Base-by-base conservation (phyloP, 2,888 invertebrate genomes). In the Homarus gammarus region DNA sequence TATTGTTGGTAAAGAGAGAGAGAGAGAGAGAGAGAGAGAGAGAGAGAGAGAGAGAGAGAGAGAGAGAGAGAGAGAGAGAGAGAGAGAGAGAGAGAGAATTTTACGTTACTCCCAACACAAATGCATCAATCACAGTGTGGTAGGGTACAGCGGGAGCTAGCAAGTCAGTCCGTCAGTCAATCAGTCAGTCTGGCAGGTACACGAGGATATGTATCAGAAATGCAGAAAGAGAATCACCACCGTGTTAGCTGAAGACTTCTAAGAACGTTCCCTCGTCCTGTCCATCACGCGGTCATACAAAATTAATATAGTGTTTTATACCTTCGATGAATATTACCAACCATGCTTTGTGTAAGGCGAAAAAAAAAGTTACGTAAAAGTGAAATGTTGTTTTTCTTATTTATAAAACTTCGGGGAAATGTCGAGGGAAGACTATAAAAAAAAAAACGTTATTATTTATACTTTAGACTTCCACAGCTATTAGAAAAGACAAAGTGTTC, bases 21-120 rank as follows among this genome's bases (percentile, higher is more conserved):
- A 56, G 2, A 56, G 56, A 56, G 56, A 56, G 56, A 56, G 56
- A 56, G 56, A 56, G 56, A 56, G 56, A 56, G 56, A 56, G 56
- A 56, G 56, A 56, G 56, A 64, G 64, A 64, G 64, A 64, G 64
- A 64, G 64, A 64, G 64, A 64, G 64, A 64, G 64, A 64, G 64
- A 64, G 64, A 64, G 64, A 64, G 64, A 64, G 31, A 64, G 31
- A 64, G 31, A 64, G 64, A 64, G 31, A 64, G 64, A 64, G 31
- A 64, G 64, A 5, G 31, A 64, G 64, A 64, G 0, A 64, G 64
- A n/a, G 1, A 64, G 2, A 8, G 44, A 44, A 44, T n/a, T n/a
- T n/a, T n/a, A n/a, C n/a, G n/a, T n/a, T n/a, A n/a, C n/a, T n/a
- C n/a, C n/a, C n/a, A n/a, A n/a, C n/a, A n/a, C n/a, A n/a, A n/a